Evolutionary conservation across 2,888 invertebrate genomes (phyloP).

Genomic region (Drosophila meridionalis): DNA sequence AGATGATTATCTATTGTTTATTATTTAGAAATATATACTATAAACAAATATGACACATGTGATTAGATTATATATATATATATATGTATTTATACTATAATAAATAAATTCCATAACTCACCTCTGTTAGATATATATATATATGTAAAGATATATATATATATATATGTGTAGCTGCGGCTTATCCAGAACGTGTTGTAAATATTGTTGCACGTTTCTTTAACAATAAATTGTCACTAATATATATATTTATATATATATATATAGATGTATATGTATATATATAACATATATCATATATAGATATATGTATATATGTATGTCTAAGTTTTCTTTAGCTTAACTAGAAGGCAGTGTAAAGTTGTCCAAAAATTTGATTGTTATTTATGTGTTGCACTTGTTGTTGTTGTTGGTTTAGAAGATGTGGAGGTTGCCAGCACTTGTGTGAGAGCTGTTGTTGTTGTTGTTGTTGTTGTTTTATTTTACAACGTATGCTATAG

Average conservation of each 20-base stretch:
- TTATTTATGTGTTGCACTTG: slow-evolving; percentile 27
- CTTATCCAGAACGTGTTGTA: slow-evolving; percentile 48
- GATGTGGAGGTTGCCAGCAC: slow-evolving; percentile 19
- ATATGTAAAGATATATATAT: slow-evolving; percentile 12
- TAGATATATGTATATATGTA: slow-evolving; percentile 12
- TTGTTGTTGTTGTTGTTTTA: slow-evolving; percentile 58
- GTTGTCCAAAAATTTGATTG: slow-evolving; percentile 66
- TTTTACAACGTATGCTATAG: slow-evolving; percentile 83
- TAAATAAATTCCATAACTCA: slow-evolving; percentile 19
- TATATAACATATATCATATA: slow-evolving; percentile 5
- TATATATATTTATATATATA: slow-evolving; percentile 8
- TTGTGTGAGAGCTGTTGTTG: slow-evolving; percentile 17
- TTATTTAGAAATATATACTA: not conserved
- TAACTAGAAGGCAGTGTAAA: slow-evolving; percentile 72
- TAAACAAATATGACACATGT: not conserved
- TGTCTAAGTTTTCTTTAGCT: not conserved
- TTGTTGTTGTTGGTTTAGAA: slow-evolving; percentile 18
- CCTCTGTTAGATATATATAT: slow-evolving; percentile 33
- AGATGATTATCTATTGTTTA: slow-evolving; percentile 2
- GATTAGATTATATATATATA: not conserved
- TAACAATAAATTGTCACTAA: slow-evolving; percentile 21
- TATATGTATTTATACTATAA: not conserved
- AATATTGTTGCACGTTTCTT: slow-evolving; percentile 44
- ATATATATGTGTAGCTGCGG: slow-evolving; percentile 7
- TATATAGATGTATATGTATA: slow-evolving; percentile 14